These are phyloP conservation scores for Pseudorhiza aurosa DNA, from an alignment of 30 jellyfish, hydroid and myxozoan genomes.

Conservation along the genomic window DNA sequence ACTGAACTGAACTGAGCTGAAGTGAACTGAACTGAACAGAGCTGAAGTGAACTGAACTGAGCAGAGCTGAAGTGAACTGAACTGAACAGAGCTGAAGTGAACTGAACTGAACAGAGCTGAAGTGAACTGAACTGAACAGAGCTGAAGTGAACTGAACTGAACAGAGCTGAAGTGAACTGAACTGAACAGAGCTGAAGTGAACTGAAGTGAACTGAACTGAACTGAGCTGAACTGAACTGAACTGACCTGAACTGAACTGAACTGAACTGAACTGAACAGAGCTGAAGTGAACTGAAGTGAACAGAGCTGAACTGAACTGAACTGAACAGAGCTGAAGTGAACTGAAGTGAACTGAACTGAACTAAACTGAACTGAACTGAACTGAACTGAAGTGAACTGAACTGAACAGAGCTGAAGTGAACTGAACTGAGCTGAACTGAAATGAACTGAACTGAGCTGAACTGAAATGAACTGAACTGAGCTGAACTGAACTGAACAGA, in stretches of 20 bases:
- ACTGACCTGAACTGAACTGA: too few species aligned
- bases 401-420: conserved; percentile 6
- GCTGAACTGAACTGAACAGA: neutral
- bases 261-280: conserved; percentile 7
- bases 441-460: neutral
- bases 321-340: conserved; percentile 10
- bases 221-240: too few species aligned
- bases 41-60: conserved; percentile 10
- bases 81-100: conserved; percentile 4
- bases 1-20: neutral
- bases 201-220: conserved; percentile 17
- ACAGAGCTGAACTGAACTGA: conserved; percentile 14
- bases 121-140: conserved; percentile 14
- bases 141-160: conserved; percentile 14
- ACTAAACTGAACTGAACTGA: conserved; percentile 13
- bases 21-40: neutral
- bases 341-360: conserved; percentile 18
- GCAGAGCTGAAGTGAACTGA: conserved; percentile 14
- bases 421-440: neutral
- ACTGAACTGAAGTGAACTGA: conserved; percentile 18
- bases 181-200: neutral
- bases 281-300: conserved; percentile 10
- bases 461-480: neutral
- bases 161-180: conserved; percentile 15
- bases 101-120: conserved; percentile 17